phyloP scores from a whole-genome alignment of 2,113 vertebrate species.

The Cyphomyrus plagiostoma region DNA sequence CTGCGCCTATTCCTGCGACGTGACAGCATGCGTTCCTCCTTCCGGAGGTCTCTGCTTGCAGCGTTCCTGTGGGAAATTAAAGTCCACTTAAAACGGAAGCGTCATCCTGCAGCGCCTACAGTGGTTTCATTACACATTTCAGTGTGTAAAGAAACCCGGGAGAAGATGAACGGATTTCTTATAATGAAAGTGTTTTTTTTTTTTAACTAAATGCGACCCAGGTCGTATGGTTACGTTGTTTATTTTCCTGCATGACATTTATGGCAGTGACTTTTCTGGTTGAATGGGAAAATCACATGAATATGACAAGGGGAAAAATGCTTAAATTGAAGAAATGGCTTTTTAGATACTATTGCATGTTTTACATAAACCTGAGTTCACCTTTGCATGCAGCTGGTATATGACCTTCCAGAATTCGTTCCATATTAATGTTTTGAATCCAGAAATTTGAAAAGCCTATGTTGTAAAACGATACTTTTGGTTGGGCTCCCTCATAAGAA shows the following conservation, averaged over 20 bases:
- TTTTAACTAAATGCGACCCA: neutral
- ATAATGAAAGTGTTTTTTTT: neutral
- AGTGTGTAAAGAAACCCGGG: neutral
- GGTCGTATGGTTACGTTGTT: neutral
- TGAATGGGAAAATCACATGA: neutral
- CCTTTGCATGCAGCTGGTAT: neutral
- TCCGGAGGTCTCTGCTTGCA: neutral
- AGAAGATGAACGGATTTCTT: neutral
- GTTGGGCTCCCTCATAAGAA: neutral
- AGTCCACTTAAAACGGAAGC: neutral
- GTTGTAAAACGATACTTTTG: neutral
- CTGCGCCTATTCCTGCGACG: neutral
- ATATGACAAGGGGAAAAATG: neutral
- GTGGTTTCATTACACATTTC: neutral
- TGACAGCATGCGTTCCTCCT: neutral
- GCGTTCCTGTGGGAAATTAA: neutral
- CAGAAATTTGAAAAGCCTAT: neutral
- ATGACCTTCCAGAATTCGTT: neutral
- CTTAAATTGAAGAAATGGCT: neutral
- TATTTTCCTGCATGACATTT: neutral
- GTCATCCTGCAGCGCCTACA: neutral
- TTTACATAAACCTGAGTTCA: neutral
- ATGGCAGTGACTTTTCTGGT: neutral
- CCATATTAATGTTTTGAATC: neutral
- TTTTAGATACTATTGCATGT: neutral